phyloP scores from a whole-genome alignment of 2,797 vertebrate species.

The Heteromormyrus szaboi region DNA sequence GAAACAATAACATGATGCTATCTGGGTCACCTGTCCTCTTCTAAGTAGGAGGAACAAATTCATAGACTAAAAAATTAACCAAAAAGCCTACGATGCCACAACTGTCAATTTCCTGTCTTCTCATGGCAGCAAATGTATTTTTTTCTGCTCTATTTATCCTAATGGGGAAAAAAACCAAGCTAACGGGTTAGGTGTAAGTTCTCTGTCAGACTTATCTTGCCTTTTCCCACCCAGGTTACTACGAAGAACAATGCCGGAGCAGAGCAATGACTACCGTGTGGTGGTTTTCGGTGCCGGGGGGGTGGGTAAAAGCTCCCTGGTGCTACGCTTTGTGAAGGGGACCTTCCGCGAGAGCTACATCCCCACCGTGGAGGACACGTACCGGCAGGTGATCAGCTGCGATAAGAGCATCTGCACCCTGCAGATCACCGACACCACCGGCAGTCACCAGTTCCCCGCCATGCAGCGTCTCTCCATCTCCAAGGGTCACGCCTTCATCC shows the following conservation, averaged over 20 bases:
- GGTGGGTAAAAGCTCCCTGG: constrained; percentile 73
- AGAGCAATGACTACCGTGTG: constrained; percentile 75
- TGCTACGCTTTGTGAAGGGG: constrained; percentile 71
- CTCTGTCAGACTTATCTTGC: neutral
- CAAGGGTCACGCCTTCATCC: constrained; percentile 73
- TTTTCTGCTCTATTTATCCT: neutral
- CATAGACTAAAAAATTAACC: neutral
- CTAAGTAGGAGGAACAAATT: neutral
- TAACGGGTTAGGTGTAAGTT: neutral
- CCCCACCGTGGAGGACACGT: constrained; percentile 74
- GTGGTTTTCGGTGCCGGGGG: constrained; percentile 74
- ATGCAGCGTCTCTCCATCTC: constrained; percentile 77
- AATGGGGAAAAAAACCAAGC: neutral
- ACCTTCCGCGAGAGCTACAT: constrained; percentile 76
- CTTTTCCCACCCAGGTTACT: constrained; percentile 24
- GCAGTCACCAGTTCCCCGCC: constrained; percentile 75
- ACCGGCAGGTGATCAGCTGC: constrained; percentile 75
- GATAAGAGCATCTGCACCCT: constrained; percentile 77
- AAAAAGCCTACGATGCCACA: neutral
- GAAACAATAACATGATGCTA: too few species aligned
- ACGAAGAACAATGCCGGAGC: constrained; percentile 62
- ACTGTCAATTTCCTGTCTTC: neutral
- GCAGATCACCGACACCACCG: constrained; percentile 75
- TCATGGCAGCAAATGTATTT: neutral
- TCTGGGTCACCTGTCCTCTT: neutral